Evolutionary conservation across 2,888 invertebrate species (phyloP), one percentile per base, ranked within the genome.

Genomic region (Apocheima hispidaria): DNA sequence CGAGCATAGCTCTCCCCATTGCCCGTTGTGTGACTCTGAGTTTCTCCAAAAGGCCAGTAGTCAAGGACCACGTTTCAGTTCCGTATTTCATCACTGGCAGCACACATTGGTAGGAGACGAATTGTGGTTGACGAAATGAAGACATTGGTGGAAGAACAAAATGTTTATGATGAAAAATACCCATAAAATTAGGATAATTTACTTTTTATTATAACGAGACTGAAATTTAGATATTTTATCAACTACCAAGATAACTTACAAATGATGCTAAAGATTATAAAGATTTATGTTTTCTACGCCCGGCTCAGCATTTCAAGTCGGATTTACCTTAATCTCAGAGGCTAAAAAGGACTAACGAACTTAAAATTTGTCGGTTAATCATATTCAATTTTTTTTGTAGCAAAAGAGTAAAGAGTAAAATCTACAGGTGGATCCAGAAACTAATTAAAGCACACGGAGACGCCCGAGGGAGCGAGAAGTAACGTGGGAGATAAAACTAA

Each of bases 371-470:
- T 14, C 35, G 14, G 6, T 9, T 28, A 9, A 18, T 18, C 18
- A 30, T 9, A 14, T 55, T 60, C 41, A 41, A 63, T 40, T 35
- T 40, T n/a, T 38, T 10, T 36, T 51, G 18, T 46, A 56, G 58
- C 58, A 53, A 60, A 54, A 46, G 33, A 46, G 20, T 30, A 60
- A 54, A 46, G 33, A 46, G 20, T 30, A 44, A 53, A 33, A 12
- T 35, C 55, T 55, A 55, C 44, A 60, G 60, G 60, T 60, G 35
- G 35, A n/a, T 49, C 41, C n/a, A 23, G 35, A 52, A 48, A 48
- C 52, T 44, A 61, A 61, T 61, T 56, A 56, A 30, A 59, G 40
- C 36, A 44, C 40, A 52, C 28, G 20, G 20, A 40, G 18, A 28
- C 18, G 38, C 55, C 40, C 16, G 14, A 35, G 61, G 61, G 51